phyloP scores from a whole-genome alignment of 2,888 invertebrate species.

The Lochmaea crataegi region DNA sequence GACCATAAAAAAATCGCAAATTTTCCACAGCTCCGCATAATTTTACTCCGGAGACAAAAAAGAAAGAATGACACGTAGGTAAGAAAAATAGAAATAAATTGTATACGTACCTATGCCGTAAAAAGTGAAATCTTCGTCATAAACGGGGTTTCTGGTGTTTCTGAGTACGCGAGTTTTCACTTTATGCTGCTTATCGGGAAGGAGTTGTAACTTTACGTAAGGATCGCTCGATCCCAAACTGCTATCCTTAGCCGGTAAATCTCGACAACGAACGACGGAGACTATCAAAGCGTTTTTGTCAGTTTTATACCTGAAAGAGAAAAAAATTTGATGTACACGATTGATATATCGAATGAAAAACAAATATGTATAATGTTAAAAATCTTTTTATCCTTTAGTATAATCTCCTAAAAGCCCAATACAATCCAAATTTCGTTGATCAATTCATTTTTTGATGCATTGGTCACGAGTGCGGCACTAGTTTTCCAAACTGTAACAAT shows the following conservation, averaged over 20 bases:
- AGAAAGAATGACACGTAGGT: neutral
- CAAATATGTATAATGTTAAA: no score
- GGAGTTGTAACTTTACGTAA: conserved; percentile 95
- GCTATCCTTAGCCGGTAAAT: conserved; percentile 87
- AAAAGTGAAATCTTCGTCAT: conserved; percentile 99
- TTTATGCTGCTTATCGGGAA: conserved; percentile 98
- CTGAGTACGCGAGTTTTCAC: conserved; percentile 86
- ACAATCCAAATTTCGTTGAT: no score
- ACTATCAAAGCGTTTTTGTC: conserved; percentile 93
- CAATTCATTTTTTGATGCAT: no score
- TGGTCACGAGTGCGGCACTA: no score
- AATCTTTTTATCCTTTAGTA: no score
- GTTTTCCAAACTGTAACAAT: no score
- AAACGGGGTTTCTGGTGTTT: conserved; percentile 95
- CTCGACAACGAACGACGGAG: conserved; percentile 90
- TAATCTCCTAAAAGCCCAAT: no score
- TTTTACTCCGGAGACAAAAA: conserved; percentile 7
- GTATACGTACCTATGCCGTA: conserved; percentile 78
- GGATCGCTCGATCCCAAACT: conserved; percentile 90
- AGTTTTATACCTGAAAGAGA: conserved; percentile 79
- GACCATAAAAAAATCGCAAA: conserved; percentile 6
- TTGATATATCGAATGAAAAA: no score
- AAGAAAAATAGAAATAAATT: no score
- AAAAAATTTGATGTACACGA: neutral
- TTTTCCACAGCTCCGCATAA: neutral